Conservation (phyloP, 2,113 vertebrate species). For the Microcebus lehilahytsara region DNA sequence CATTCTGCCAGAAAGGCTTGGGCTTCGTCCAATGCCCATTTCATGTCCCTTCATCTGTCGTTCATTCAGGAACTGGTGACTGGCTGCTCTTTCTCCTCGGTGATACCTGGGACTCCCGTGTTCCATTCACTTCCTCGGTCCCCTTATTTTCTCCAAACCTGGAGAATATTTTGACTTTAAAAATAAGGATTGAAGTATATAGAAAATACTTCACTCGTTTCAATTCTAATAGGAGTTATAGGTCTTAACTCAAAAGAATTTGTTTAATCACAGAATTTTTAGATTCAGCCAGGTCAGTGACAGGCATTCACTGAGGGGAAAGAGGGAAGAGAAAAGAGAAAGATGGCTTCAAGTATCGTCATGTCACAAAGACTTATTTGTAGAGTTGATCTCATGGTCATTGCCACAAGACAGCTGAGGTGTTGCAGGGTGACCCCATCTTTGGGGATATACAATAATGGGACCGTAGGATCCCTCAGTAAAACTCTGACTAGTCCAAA, state of each 20-base stretch:
- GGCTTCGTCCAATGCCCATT: neutral
- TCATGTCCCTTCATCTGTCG: neutral
- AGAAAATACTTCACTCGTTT: neutral
- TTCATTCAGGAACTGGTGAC: neutral
- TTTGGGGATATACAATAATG: neutral
- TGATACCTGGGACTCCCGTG: neutral
- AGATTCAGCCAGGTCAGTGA: neutral
- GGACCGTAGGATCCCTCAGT: accelerated
- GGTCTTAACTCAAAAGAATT: neutral
- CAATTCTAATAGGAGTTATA: neutral
- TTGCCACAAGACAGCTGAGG: neutral
- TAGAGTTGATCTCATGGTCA: too few relatives aligned
- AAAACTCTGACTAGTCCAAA: neutral
- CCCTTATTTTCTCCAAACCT: neutral
- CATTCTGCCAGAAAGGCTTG: neutral
- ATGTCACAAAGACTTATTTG: neutral
- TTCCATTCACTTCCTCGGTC: neutral
- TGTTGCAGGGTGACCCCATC: neutral
- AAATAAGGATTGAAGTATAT: neutral
- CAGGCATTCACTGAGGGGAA: neutral
- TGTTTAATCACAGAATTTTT: neutral
- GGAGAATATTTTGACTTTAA: neutral
- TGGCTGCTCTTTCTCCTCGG: neutral
- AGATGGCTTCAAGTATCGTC: neutral
- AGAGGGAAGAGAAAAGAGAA: neutral